Evolutionary conservation across 2,888 invertebrate genomes (phyloP).

Genomic region (Ennomos quercinarius): DNA sequence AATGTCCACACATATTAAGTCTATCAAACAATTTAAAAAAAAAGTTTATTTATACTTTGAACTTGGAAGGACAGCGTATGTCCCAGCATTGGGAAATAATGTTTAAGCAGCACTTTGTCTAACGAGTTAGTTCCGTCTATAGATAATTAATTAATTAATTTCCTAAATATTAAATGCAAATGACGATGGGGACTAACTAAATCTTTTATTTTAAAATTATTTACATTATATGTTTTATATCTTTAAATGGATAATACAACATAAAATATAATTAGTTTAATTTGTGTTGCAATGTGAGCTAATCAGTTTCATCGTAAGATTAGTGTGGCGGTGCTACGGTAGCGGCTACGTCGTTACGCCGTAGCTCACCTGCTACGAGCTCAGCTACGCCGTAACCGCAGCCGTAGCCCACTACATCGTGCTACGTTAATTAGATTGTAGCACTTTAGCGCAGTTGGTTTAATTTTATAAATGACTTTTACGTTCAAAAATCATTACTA

Average conservation of each 20-base stretch:
- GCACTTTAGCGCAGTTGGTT: constrained; percentile 22
- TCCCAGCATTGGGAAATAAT: too few species aligned
- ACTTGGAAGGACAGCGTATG: too few species aligned
- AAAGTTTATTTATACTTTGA: too few species aligned
- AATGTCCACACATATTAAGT: too few species aligned
- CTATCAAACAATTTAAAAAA: too few species aligned
- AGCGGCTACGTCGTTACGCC: constrained; percentile 18
- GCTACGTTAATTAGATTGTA: constrained; percentile 32
- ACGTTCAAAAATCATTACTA: not conserved
- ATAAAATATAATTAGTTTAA: constrained; percentile 16
- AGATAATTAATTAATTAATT: too few species aligned
- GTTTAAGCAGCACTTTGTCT: too few species aligned
- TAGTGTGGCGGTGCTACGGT: constrained; percentile 21
- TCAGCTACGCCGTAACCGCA: constrained; percentile 21
- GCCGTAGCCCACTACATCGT: constrained; percentile 19
- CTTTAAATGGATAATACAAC: constrained; percentile 24
- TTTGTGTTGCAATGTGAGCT: constrained; percentile 19
- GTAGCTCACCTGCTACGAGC: constrained; percentile 30
- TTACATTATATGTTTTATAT: too few species aligned
- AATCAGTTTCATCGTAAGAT: constrained; percentile 28
- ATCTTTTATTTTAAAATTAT: too few species aligned
- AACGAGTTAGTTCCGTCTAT: too few species aligned
- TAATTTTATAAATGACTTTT: constrained; percentile 14
- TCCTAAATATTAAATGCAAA: too few species aligned
- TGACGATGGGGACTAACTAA: too few species aligned